Evolutionary conservation across 64 coral and sea anemone species (phyloP).

Genomic region (Montipora foliosa): DNA sequence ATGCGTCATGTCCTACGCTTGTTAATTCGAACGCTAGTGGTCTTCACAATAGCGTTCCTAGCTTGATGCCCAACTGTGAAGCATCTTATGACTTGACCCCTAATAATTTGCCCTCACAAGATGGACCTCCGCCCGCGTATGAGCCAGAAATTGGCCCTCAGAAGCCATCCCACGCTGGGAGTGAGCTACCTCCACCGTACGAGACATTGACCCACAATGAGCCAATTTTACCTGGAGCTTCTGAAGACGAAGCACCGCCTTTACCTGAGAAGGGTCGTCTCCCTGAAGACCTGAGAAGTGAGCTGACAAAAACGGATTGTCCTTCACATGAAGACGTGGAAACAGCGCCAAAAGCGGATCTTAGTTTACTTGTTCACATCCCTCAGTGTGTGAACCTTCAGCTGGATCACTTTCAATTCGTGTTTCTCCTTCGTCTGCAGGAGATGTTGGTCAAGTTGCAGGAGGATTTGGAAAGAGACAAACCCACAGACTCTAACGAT

Average conservation of each 20-base stretch:
- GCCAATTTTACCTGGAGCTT: not conserved
- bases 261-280: slow-evolving; percentile 62
- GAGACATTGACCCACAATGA: slow-evolving; percentile 45
- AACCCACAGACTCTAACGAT: not conserved
- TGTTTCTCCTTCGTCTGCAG: slow-evolving; percentile 93
- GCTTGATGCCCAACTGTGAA: not conserved
- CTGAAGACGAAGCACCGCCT: slow-evolving; percentile 58
- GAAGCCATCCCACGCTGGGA: slow-evolving; percentile 16
- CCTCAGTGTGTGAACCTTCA: slow-evolving; percentile 63
- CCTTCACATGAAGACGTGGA: slow-evolving; percentile 14
- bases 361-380: slow-evolving; percentile 77
- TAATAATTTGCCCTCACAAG: slow-evolving; percentile 1
- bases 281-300: slow-evolving; percentile 25
- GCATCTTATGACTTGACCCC: not conserved
- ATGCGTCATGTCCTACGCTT: not conserved
- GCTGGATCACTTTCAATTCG: slow-evolving; percentile 96
- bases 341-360: slow-evolving; percentile 49
- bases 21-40: slow-evolving; percentile 1
- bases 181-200: slow-evolving; percentile 73
- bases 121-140: slow-evolving; percentile 69
- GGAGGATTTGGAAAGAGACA: slow-evolving; percentile 54
- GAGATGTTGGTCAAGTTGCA: slow-evolving; percentile 82
- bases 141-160: slow-evolving; percentile 32
- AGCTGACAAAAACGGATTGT: slow-evolving; percentile 46
- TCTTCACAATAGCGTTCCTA: slow-evolving; percentile 12